These are phyloP conservation scores for Ceyx cyanopectus DNA, from an alignment of 2,113 vertebrate genomes.

Conservation along the genomic window DNA sequence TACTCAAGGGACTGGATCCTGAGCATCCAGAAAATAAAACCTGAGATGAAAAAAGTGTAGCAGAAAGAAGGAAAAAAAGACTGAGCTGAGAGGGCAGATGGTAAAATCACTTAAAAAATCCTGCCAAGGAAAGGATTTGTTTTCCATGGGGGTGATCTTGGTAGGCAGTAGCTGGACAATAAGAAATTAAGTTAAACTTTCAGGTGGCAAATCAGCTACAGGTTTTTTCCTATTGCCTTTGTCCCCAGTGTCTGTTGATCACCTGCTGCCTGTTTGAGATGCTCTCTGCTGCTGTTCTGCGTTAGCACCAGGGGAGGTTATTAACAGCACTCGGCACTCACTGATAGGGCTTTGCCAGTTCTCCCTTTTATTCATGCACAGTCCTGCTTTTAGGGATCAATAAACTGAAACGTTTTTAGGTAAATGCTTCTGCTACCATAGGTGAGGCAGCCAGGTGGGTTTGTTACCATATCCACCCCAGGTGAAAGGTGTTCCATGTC, in stretches of 20 bases:
- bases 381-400: neutral
- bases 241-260: neutral
- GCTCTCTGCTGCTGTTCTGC: neutral
- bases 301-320: neutral
- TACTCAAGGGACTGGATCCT: neutral
- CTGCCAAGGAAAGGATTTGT: neutral
- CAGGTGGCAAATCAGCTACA: neutral
- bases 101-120: neutral
- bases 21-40: neutral
- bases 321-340: neutral
- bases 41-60: neutral
- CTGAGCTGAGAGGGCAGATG: neutral
- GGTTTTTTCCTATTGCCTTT: neutral
- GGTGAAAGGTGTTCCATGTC: neutral
- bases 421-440: neutral
- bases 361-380: neutral
- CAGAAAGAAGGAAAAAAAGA: neutral
- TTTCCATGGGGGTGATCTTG: accelerated
- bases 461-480: neutral
- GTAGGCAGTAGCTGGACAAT: neutral
- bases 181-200: neutral
- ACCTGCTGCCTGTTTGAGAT: neutral
- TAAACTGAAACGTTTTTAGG: neutral
- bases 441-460: neutral
- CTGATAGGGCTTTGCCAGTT: neutral